Evolutionary conservation across 1,140 invertebrate species (phyloP).

Genomic region (Bombus pyrosoma): DNA sequence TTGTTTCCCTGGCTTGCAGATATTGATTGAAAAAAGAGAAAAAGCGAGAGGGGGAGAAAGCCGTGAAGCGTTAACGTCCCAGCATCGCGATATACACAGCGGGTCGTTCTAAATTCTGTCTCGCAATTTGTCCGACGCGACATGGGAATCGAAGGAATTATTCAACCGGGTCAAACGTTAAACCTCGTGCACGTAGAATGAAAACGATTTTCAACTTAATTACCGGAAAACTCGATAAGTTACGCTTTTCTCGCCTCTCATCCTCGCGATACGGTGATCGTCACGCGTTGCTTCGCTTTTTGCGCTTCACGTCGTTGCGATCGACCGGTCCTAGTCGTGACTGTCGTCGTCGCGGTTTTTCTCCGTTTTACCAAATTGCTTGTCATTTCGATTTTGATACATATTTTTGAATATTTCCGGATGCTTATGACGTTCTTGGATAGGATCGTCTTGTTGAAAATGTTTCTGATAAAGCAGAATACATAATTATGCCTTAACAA

Average conservation of each 20-base stretch:
- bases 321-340: neutral
- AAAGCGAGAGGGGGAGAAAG: neutral
- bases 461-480: no score
- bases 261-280: no score
- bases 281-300: neutral
- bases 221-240: conserved; percentile 21
- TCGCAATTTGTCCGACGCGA: conserved; percentile 11
- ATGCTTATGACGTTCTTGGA: no score
- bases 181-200: neutral
- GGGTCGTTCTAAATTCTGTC: conserved; percentile 17
- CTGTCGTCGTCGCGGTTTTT: neutral
- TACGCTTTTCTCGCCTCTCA: neutral
- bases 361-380: neutral
- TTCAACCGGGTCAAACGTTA: conserved; percentile 20
- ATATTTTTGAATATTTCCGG: no score
- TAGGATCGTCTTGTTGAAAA: no score
- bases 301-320: neutral
- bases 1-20: conserved; percentile 1
- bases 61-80: neutral
- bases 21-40: conserved; percentile 20
- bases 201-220: conserved; percentile 35
- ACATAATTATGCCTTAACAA: no score
- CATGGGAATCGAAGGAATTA: conserved; percentile 21
- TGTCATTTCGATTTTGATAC: no score
- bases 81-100: conserved; percentile 1